Percentiles rank a stretch among this genome's conserved stretches.
phyloP scores from a whole-genome alignment of 2,797 vertebrate species.

The Botia kubotai region DNA sequence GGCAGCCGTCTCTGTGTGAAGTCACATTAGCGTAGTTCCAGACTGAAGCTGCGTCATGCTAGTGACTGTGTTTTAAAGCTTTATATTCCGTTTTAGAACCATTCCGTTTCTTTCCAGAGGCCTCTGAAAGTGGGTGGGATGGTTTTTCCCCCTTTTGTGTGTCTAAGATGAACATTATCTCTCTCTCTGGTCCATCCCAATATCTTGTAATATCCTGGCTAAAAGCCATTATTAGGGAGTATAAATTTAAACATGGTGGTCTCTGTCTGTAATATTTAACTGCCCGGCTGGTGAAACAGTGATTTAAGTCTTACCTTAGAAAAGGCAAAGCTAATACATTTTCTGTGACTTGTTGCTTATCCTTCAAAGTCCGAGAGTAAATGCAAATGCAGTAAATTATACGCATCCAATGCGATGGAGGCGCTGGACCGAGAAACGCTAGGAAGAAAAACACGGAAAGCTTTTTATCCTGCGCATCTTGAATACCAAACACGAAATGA shows the following conservation, averaged over 20 bases:
- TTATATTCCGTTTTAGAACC: constrained; percentile 50
- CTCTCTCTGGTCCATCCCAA: constrained; percentile 33
- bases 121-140: neutral
- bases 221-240: constrained; percentile 47
- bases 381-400: neutral
- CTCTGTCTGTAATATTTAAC: constrained; percentile 38
- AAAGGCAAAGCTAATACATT: constrained; percentile 1
- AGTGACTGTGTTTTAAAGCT: constrained; percentile 50
- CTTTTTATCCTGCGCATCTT: constrained; percentile 11
- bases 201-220: constrained; percentile 44
- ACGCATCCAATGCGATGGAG: neutral
- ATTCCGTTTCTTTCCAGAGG: constrained; percentile 8
- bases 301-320: neutral
- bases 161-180: constrained; percentile 45
- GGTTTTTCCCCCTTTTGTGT: constrained; percentile 30
- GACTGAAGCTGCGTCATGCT: constrained; percentile 27
- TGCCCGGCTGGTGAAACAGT: constrained; percentile 10
- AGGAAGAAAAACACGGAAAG: neutral
- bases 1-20: constrained; percentile 37
- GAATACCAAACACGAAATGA: constrained; percentile 2
- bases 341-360: constrained; percentile 14
- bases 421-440: constrained; percentile 1
- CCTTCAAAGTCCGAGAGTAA: constrained; percentile 6
- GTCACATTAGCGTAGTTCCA: constrained; percentile 43
- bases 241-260: constrained; percentile 53